Base-by-base conservation (phyloP, 1,140 invertebrate species). In the Drosophila ohnishii region DNA sequence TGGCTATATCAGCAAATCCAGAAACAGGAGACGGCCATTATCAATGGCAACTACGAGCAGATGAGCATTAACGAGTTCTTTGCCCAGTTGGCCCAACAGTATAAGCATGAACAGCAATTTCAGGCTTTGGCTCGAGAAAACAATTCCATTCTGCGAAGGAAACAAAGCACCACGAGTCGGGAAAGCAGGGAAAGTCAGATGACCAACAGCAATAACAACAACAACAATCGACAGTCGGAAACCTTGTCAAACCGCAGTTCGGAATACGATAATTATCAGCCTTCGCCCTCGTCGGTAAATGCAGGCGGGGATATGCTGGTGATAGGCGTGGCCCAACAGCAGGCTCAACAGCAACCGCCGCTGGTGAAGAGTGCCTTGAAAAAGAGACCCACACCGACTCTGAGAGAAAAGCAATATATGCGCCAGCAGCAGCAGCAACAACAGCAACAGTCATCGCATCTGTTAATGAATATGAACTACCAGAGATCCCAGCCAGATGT, bases 1-100 rank as follows among this genome's bases (percentile, higher is more conserved):
- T 91, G 90, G 88, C 65, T 91, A 11, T 48, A 90, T 51, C 90
- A 91, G 50, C 90, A 91, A 53, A 90, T 91, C 7, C 90, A 91
- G 45, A 91, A 91, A 8, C 87, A 91, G 30, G 90, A 91, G 56
- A 53, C 87, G 0, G 79, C 86, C 35, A 91, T 91, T 10, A 74
- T 91, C 14, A 87, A 91, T 58, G 90, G 90, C 14, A 91, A 91
- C 45, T 91, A 90, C 57, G 90, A 91, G 60, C 80, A 91, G 30
- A 55, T 91, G 73, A 91, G 85, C 19, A 61, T 91, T 28, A 90
- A 91, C 42, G 90, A 91, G 47, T 89, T 91, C 63, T 86, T 91
- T 56, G 71, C 71, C 13, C 90, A 86, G 40, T 16, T 91, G 25
- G 85, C 89, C 2, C 78, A 80, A 9, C 90, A 91, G 42, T 91